A percentile compares a stretch with the other conserved stretches of the same genome.
These are phyloP conservation scores for Panzeria rudis DNA, from an alignment of 2,888 invertebrate genomes.

Conservation along the genomic window DNA sequence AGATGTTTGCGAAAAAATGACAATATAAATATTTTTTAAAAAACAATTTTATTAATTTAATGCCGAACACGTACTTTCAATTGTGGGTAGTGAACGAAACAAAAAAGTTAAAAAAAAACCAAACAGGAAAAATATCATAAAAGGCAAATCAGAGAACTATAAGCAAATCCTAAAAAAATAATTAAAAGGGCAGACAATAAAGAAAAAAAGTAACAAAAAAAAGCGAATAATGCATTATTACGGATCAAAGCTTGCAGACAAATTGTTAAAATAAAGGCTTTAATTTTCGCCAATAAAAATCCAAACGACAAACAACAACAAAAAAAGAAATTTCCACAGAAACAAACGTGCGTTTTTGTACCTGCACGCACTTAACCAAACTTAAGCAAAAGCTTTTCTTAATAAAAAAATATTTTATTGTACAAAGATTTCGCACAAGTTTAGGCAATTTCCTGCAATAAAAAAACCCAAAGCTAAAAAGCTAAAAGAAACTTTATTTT, in stretches of 20 bases:
- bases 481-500: no score
- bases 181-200: not conserved
- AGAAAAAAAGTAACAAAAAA: not conserved
- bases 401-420: no score
- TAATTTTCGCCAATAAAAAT: no score
- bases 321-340: not conserved
- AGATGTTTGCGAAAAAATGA: conserved; percentile 41
- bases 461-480: no score
- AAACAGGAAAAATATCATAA: conserved; percentile 15
- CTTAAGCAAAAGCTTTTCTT: no score
- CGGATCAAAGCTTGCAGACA: not conserved
- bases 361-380: no score
- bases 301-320: no score
- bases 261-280: no score
- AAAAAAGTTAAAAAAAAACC: conserved; percentile 31
- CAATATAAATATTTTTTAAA: conserved; percentile 48
- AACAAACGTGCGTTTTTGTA: no score
- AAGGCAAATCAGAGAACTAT: not conserved
- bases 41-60: conserved; percentile 59
- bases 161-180: not conserved
- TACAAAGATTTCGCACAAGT: no score
- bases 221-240: not conserved
- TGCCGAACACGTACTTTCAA: conserved; percentile 66
- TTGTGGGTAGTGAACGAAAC: conserved; percentile 37
- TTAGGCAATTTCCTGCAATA: no score